Evolutionary conservation across 2,113 vertebrate genomes (phyloP).

Genomic region (Columba livia): DNA sequence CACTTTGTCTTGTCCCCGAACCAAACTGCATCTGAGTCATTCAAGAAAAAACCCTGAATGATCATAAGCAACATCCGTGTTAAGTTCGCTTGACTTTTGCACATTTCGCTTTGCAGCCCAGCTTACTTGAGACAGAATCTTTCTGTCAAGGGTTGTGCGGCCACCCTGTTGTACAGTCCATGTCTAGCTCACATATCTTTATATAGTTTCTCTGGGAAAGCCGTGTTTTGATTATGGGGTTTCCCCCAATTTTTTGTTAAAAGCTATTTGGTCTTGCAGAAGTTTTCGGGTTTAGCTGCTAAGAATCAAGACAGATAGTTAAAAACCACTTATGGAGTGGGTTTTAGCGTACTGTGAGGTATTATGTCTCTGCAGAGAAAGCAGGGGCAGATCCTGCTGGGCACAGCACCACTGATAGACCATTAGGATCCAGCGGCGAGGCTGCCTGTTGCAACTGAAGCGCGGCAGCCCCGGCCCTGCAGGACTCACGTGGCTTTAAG

Average conservation of each 20-base stretch:
- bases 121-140: background rate
- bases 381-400: background rate
- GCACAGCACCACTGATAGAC: background rate
- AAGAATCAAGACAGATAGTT: background rate
- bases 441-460: fast-evolving
- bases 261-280: background rate
- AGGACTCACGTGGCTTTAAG: background rate
- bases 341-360: background rate
- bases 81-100: background rate
- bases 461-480: fast-evolving
- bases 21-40: background rate
- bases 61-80: background rate
- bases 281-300: background rate
- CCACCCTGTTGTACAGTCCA: background rate
- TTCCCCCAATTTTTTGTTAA: background rate
- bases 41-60: background rate
- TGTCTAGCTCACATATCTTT: background rate
- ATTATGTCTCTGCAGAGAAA: background rate
- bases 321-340: background rate
- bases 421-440: background rate
- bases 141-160: background rate
- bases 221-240: background rate
- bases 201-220: background rate
- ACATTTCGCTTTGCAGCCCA: background rate
- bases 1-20: background rate